Conservation (phyloP, 2,113 vertebrate genomes). For the Eulacestoma nigropectus region DNA sequence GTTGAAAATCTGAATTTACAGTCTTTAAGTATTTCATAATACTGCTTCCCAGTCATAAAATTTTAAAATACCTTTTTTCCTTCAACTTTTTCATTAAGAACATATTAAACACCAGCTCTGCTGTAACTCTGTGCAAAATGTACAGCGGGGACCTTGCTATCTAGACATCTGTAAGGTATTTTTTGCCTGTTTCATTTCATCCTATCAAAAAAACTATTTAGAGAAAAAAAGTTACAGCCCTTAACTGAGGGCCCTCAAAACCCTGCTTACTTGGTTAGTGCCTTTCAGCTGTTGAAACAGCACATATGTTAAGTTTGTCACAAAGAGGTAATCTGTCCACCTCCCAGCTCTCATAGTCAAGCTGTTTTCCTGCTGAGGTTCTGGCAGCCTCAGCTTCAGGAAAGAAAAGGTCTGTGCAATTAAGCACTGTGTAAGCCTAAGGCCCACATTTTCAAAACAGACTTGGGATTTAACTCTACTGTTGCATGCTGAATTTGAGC, state of each 20-base stretch:
- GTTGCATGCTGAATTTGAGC: not conserved
- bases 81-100: not conserved
- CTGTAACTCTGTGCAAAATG: not conserved
- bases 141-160: not conserved
- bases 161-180: not conserved
- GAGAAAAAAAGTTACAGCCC: not conserved
- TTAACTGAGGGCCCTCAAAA: not conserved
- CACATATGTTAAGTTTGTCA: not conserved
- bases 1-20: not conserved
- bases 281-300: not conserved
- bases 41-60: not conserved
- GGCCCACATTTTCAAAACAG: not conserved
- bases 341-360: not conserved
- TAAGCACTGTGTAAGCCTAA: not conserved
- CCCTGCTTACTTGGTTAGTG: not conserved
- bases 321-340: not conserved
- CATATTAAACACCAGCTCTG: not conserved
- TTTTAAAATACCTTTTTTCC: not conserved
- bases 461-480: not conserved
- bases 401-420: not conserved
- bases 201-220: not conserved
- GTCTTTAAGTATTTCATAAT: not conserved
- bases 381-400: not conserved
- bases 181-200: not conserved
- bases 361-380: not conserved